phyloP scores from a whole-genome alignment of 1,140 invertebrate species.

The Cecropterus lyciades region DNA sequence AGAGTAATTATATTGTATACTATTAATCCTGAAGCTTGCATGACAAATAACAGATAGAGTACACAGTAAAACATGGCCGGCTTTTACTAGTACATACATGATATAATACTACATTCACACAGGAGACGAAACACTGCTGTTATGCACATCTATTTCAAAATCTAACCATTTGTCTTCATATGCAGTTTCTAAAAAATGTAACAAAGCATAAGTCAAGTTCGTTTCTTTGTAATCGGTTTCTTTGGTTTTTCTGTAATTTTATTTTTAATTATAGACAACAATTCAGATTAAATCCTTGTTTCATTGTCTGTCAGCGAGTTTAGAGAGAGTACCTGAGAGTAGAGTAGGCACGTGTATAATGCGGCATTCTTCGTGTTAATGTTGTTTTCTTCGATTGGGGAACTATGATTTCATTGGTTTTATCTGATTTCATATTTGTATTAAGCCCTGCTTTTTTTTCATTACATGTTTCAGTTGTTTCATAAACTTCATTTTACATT shows the following conservation, averaged over 20 bases:
- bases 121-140: too few relatives aligned
- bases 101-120: too few relatives aligned
- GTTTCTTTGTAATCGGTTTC: too few relatives aligned
- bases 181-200: neutral
- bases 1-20: too few relatives aligned
- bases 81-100: too few relatives aligned
- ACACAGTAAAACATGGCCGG: too few relatives aligned
- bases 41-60: too few relatives aligned
- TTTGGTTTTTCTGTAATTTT: constrained; percentile 63
- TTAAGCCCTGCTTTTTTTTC: neutral
- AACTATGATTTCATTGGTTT: neutral
- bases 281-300: constrained; percentile 43
- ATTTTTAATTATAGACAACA: constrained; percentile 79
- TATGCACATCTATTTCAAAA: too few relatives aligned
- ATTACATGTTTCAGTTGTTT: neutral
- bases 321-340: too few relatives aligned
- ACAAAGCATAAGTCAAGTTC: constrained; percentile 45
- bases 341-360: constrained; percentile 17
- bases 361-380: constrained; percentile 44
- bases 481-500: neutral
- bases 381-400: constrained; percentile 43
- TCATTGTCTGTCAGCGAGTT: constrained; percentile 35
- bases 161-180: too few relatives aligned
- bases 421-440: neutral
- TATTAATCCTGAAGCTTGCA: too few relatives aligned